These are phyloP conservation scores for Trogon surrucura DNA, from an alignment of 2,113 vertebrate genomes.

Conservation along the genomic window DNA sequence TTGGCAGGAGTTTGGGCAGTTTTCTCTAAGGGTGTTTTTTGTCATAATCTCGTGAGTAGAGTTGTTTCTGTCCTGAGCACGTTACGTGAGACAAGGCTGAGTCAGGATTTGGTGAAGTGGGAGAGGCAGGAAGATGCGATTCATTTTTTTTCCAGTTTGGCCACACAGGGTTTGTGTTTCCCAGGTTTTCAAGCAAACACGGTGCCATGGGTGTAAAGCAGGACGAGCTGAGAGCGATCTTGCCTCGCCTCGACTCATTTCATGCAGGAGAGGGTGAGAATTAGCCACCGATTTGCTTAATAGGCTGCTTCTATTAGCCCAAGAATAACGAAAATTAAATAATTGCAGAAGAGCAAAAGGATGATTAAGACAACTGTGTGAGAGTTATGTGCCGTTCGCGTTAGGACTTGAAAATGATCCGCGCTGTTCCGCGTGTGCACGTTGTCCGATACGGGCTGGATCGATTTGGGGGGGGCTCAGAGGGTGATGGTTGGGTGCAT, in stretches of 20 bases:
- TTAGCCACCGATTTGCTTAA: background rate
- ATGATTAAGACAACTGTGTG: background rate
- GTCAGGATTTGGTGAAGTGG: background rate
- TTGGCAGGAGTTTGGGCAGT: background rate
- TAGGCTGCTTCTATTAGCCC: background rate
- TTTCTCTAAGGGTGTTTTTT: background rate
- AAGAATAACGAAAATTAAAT: background rate
- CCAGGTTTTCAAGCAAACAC: background rate
- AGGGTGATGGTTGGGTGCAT: background rate
- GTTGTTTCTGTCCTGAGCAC: background rate
- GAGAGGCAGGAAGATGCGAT: too few relatives aligned
- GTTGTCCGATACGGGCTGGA: background rate
- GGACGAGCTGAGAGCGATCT: background rate
- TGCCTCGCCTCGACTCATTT: background rate
- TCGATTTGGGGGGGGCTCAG: background rate
- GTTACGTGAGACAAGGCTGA: background rate
- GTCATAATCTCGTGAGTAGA: too few relatives aligned
- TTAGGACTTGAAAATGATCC: background rate
- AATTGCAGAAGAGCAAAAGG: background rate
- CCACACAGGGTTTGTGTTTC: background rate
- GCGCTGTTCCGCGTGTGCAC: rapidly evolving
- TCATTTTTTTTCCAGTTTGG: background rate
- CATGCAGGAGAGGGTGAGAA: background rate
- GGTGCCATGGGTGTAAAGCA: rapidly evolving
- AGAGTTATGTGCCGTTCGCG: background rate